phyloP scores from a whole-genome alignment of 2,888 invertebrate species.

The Laothoe populi region DNA sequence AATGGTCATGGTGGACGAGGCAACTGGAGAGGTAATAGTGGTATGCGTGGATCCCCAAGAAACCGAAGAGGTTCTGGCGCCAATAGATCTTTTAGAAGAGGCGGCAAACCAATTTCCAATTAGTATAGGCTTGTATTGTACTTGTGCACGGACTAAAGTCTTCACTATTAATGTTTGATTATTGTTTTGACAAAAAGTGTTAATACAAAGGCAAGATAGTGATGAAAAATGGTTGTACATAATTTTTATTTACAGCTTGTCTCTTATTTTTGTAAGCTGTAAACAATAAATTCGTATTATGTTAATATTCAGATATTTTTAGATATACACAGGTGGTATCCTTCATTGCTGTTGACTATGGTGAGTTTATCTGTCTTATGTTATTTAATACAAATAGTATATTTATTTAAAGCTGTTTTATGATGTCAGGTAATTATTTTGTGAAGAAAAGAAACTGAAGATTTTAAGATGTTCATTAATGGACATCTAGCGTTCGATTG shows the following conservation, averaged over 20 bases:
- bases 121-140: conserved; percentile 45
- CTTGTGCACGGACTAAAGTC: conserved; percentile 52
- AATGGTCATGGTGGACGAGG: conserved; percentile 73
- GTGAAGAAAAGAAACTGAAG: conserved; percentile 31
- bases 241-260: conserved; percentile 76
- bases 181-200: conserved; percentile 58
- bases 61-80: conserved; percentile 62
- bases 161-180: conserved; percentile 55
- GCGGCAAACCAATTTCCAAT: conserved; percentile 68
- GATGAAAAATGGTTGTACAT: conserved; percentile 76
- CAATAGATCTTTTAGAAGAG: conserved; percentile 71
- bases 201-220: conserved; percentile 72
- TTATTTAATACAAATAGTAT: conserved; percentile 49
- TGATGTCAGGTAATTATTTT: conserved; percentile 66
- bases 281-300: conserved; percentile 73
- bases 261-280: conserved; percentile 69
- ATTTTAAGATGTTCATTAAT: neutral
- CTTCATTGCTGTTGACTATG: conserved; percentile 49
- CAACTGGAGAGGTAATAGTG: conserved; percentile 57
- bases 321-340: conserved; percentile 60
- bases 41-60: conserved; percentile 62
- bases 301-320: conserved; percentile 56
- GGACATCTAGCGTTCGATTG: neutral
- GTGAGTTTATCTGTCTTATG: conserved; percentile 71
- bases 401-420: conserved; percentile 48